Percentiles rank a stretch among this genome's conserved stretches.
Conservation (phyloP, 2,888 invertebrate genomes). For the Bombylius major region DNA sequence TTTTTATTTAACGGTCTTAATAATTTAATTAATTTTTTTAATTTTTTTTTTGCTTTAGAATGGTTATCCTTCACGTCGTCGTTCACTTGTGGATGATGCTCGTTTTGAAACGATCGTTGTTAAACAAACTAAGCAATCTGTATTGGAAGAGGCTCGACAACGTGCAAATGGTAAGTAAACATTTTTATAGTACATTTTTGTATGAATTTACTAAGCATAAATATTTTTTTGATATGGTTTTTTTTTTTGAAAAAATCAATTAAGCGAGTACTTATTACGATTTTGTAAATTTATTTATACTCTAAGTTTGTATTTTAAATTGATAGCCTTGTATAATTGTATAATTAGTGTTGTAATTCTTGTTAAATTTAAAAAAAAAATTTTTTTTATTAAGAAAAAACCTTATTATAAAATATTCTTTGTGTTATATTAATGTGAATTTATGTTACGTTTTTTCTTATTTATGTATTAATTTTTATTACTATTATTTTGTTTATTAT, state of each 20-base stretch:
- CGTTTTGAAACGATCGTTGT: slow-evolving; percentile 93
- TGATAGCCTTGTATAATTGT: not conserved
- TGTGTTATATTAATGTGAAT: too few species aligned
- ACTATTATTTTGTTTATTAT: slow-evolving; percentile 14
- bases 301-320: too few species aligned
- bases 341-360: too few species aligned
- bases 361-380: too few species aligned
- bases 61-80: slow-evolving; percentile 88
- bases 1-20: not conserved
- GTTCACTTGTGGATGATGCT: slow-evolving; percentile 94
- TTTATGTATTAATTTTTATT: slow-evolving; percentile 14
- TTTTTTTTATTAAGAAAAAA: too few species aligned
- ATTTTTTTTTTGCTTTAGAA: slow-evolving; percentile 54
- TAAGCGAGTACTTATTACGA: too few species aligned
- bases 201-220: not conserved
- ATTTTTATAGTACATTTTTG: not conserved
- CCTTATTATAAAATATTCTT: too few species aligned
- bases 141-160: slow-evolving; percentile 79
- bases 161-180: slow-evolving; percentile 66
- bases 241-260: slow-evolving; percentile 1
- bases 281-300: too few species aligned
- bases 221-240: slow-evolving; percentile 1
- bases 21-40: not conserved
- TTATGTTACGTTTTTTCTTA: not conserved
- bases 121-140: slow-evolving; percentile 87